Percentiles rank a stretch among this genome's conserved stretches.
Evolutionary conservation across 2,888 invertebrate species (phyloP).

Genomic region (Germaria angustata): DNA sequence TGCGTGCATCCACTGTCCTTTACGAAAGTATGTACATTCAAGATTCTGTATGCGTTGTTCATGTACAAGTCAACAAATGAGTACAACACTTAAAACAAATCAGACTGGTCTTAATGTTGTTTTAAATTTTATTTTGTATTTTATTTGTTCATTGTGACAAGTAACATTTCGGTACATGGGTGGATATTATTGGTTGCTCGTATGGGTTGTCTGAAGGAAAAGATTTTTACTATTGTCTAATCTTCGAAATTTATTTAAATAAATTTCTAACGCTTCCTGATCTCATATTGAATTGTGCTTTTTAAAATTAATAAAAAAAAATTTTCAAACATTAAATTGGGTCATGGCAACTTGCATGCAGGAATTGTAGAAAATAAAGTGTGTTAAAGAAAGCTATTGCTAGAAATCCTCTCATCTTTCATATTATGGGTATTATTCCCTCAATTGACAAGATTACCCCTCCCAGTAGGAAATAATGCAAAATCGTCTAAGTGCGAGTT

Average conservation of each 20-base stretch:
- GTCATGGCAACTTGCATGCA: too few relatives aligned
- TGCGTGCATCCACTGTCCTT: conserved; percentile 23
- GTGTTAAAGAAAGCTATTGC: too few relatives aligned
- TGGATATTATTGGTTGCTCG: background rate
- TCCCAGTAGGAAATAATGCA: too few relatives aligned
- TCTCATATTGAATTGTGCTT: too few relatives aligned
- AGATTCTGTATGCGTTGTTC: conserved; percentile 16
- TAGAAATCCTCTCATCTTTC: too few relatives aligned
- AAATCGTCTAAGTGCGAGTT: too few relatives aligned
- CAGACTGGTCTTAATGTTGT: conserved; percentile 35
- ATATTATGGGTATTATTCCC: too few relatives aligned
- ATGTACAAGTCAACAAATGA: conserved; percentile 51
- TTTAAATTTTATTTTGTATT: background rate
- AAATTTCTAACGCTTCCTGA: too few relatives aligned
- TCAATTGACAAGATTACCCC: too few relatives aligned
- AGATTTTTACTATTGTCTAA: background rate
- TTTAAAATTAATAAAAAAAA: too few relatives aligned
- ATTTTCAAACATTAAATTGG: too few relatives aligned
- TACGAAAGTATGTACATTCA: conserved; percentile 28
- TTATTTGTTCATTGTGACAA: conserved; percentile 15
- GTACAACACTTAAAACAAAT: conserved; percentile 58
- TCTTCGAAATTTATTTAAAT: background rate
- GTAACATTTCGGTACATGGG: background rate
- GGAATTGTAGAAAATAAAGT: too few relatives aligned
- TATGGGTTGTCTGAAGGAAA: background rate